phyloP scores from a whole-genome alignment of 2,113 vertebrate genomes.

The Paradoxurus hermaphroditus region DNA sequence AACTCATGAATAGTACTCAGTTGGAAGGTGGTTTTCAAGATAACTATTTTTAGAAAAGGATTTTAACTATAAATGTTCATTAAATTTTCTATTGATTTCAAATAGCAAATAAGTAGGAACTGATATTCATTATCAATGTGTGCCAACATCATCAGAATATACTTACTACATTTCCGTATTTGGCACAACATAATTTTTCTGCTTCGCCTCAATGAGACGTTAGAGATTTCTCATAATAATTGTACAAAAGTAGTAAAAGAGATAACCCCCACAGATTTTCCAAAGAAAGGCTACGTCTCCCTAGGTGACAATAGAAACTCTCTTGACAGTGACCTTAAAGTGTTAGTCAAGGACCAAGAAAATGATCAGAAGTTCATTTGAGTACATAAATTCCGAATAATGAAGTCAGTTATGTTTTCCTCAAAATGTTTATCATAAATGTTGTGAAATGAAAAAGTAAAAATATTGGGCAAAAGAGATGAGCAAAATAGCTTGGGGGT shows the following conservation, averaged over 20 bases:
- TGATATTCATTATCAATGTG: background rate
- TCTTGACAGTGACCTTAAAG: background rate
- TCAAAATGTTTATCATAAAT: background rate
- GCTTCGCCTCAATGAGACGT: background rate
- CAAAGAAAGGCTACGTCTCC: background rate
- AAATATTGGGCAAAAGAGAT: background rate
- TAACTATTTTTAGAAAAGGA: constrained; percentile 4
- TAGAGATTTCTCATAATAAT: background rate
- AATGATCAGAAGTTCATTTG: background rate
- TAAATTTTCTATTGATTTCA: constrained; percentile 34
- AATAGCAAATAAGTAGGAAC: constrained; percentile 8
- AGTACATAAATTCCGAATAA: background rate
- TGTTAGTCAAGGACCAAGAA: background rate
- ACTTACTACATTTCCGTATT: background rate
- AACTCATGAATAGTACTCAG: background rate
- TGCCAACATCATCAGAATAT: constrained; percentile 1
- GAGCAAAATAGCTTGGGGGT: background rate
- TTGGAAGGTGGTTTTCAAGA: constrained; percentile 51
- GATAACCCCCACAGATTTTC: background rate
- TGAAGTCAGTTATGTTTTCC: background rate
- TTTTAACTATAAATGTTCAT: background rate
- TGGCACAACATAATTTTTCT: background rate
- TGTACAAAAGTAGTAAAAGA: background rate
- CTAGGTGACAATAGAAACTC: background rate
- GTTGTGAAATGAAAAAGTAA: background rate